Base-by-base conservation (phyloP, 2,113 vertebrate species). In the Callorhinus ursinus region DNA sequence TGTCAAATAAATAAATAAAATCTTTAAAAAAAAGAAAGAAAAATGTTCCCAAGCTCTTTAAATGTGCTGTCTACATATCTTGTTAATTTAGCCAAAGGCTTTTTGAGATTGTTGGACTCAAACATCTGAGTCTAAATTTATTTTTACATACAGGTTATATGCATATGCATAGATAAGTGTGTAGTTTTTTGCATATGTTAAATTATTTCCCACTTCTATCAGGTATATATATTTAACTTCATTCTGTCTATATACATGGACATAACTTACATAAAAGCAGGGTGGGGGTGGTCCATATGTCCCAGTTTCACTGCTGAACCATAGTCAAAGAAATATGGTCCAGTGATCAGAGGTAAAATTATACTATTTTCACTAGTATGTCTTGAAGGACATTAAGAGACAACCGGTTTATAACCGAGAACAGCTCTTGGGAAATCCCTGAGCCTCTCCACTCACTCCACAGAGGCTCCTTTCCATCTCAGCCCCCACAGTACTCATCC, bases 61-160 rank as follows among this genome's bases (percentile, higher is more conserved):
- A 76, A 72, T 92, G 24, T 77, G 16, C 28, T 82, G 5, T 89
- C 28, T 79, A 33, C 10, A 31, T 85, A 65, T 71, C 93, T 88
- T 84, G 42, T 90, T 93, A 89, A 51, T 85, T 94, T 84, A 85
- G 24, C 31, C 21, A 74, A 93, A 88, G 39, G 0, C 69, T 31
- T 77, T 95, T 95, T 96, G 81, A 90, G 55, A 94, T 96, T 93
- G 39, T 95, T 83, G 14, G 26, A 76, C 51, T 93, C 59, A 90
- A 96, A 22, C 69, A 87, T 94, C 46, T 94, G 88, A 12, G 3
- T 79, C 46, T 89, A 79, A 67, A 71, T 12, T 90, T 94, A 95
- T 92, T 96, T 95, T 97, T 86, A 88, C 51, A 53, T 67, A 31
- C 31, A 80, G 51, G 26, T 86, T 74, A 46, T 88, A 22, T 93